Evolutionary conservation across 2,113 vertebrate genomes (phyloP).

Genomic region (Myiozetetes cayanensis): DNA sequence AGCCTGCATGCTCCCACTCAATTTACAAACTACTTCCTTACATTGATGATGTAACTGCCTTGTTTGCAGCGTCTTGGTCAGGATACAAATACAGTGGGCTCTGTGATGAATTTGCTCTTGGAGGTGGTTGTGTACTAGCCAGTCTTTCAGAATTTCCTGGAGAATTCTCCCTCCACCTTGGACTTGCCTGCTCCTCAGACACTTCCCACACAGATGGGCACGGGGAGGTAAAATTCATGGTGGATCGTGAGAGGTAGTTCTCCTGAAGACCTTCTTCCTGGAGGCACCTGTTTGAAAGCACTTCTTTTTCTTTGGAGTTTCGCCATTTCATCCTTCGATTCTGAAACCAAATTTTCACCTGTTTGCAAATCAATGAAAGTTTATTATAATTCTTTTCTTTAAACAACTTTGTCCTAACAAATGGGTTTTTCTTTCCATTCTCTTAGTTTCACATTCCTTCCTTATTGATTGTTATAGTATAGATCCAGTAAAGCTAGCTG

Average conservation of each 20-base stretch:
- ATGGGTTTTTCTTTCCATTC: neutral
- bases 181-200: slow-evolving; percentile 59
- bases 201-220: slow-evolving; percentile 67
- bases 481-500: neutral
- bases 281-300: slow-evolving; percentile 73
- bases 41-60: slow-evolving; percentile 24
- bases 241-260: slow-evolving; percentile 58
- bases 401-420: neutral
- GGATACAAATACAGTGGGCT: slow-evolving; percentile 58
- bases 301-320: slow-evolving; percentile 95
- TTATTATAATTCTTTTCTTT: slow-evolving; percentile 3
- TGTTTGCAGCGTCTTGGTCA: slow-evolving; percentile 44
- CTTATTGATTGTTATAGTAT: neutral
- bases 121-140: neutral
- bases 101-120: slow-evolving; percentile 31
- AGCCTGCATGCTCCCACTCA: neutral
- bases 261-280: slow-evolving; percentile 73
- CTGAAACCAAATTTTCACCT: slow-evolving; percentile 99
- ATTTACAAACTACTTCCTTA: slow-evolving; percentile 23
- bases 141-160: slow-evolving; percentile 69
- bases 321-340: slow-evolving; percentile 98
- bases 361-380: slow-evolving; percentile 52
- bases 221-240: slow-evolving; percentile 56
- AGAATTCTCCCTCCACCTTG: slow-evolving; percentile 67
- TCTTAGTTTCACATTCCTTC: neutral